phyloP scores from a whole-genome alignment of 2,888 invertebrate genomes.

The Oscheius sp. region DNA sequence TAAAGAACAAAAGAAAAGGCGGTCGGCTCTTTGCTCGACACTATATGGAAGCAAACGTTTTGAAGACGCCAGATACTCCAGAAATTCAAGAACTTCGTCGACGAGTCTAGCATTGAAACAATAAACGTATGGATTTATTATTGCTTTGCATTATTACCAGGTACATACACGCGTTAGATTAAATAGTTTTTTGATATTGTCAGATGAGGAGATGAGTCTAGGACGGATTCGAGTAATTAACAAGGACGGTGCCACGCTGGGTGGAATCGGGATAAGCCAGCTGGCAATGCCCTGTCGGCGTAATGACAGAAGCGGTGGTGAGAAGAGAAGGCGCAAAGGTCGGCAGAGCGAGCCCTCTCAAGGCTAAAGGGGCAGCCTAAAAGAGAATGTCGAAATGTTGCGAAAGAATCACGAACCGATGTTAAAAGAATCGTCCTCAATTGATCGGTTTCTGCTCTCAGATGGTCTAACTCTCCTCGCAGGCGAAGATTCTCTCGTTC shows the following conservation, averaged over 20 bases:
- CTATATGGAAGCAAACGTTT: constrained; percentile 17
- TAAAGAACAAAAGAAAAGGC: constrained; percentile 1
- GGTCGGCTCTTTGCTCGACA: constrained; percentile 25
- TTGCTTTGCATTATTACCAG: constrained; percentile 1
- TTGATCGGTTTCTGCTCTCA: constrained; percentile 50
- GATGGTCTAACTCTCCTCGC: constrained; percentile 43
- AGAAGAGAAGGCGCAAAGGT: constrained; percentile 19
- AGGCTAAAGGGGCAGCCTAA: constrained; percentile 22
- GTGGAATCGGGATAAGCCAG: constrained; percentile 39
- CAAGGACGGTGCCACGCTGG: constrained; percentile 43
- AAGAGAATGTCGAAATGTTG: too few relatives aligned
- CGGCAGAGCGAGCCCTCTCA: constrained; percentile 24
- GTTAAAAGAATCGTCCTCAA: constrained; percentile 41
- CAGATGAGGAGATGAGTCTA: background rate
- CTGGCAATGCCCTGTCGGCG: constrained; percentile 43
- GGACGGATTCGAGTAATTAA: constrained; percentile 28
- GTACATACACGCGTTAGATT: constrained; percentile 18
- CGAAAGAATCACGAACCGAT: constrained; percentile 27
- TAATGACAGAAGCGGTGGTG: constrained; percentile 39
- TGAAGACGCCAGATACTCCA: constrained; percentile 20
- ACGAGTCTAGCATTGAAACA: background rate
- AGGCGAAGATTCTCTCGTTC: constrained; percentile 84
- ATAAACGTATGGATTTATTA: too few relatives aligned
- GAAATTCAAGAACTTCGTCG: constrained; percentile 8
- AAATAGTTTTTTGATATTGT: background rate